These are phyloP conservation scores for Ichneumoninae sp. DNA, from an alignment of 2,888 invertebrate genomes.

Conservation along the genomic window DNA sequence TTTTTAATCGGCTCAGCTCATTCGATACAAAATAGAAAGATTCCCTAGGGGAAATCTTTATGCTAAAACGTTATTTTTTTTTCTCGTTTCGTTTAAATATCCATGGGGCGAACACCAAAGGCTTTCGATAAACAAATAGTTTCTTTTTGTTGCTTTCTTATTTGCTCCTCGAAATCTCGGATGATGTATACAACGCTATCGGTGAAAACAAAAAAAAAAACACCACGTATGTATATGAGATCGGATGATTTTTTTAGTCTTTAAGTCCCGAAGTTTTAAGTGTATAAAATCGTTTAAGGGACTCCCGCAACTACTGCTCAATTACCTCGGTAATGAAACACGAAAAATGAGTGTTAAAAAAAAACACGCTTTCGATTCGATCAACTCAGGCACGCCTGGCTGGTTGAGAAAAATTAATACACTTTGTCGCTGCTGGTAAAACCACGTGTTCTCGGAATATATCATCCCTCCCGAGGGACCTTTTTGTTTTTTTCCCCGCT, in stretches of 20 bases:
- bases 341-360: slow-evolving; percentile 45
- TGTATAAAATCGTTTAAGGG: slow-evolving; percentile 74
- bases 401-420: slow-evolving; percentile 77
- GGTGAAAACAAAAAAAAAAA: slow-evolving; percentile 64
- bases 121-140: slow-evolving; percentile 74
- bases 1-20: slow-evolving; percentile 15
- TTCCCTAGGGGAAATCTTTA: slow-evolving; percentile 37
- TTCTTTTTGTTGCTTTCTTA: slow-evolving; percentile 1
- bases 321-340: slow-evolving; percentile 69
- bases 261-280: slow-evolving; percentile 77
- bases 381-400: slow-evolving; percentile 77
- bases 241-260: slow-evolving; percentile 65
- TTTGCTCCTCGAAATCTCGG: slow-evolving; percentile 78
- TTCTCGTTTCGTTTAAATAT: slow-evolving; percentile 35
- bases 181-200: slow-evolving; percentile 72
- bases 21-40: slow-evolving; percentile 60
- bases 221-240: slow-evolving; percentile 72
- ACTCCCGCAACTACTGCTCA: slow-evolving; percentile 74
- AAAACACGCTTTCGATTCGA: slow-evolving; percentile 72
- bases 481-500: background rate
- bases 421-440: slow-evolving; percentile 83
- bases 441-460: slow-evolving; percentile 60
- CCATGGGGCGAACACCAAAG: slow-evolving; percentile 69
- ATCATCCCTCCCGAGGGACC: background rate
- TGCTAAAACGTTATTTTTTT: slow-evolving; percentile 33